A percentile compares a stretch with the other conserved stretches of the same genome.
Evolutionary conservation across 2,797 vertebrate species (phyloP).

Genomic region (Eptatretus atami): DNA sequence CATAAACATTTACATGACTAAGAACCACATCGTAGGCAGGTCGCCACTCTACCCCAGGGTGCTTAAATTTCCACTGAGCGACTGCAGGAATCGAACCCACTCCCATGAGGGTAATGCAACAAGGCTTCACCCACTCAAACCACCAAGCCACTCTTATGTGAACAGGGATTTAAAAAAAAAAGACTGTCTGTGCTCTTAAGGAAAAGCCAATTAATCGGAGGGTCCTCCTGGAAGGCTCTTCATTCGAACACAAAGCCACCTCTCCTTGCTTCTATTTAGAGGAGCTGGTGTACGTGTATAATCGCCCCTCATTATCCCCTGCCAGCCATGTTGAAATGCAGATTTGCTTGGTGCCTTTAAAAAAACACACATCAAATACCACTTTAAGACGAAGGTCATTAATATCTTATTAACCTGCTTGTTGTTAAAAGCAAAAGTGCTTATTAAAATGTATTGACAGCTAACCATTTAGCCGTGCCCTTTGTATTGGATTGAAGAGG

Average conservation of each 20-base stretch:
- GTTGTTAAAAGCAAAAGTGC: constrained; percentile 1
- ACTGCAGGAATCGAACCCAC: too few species aligned
- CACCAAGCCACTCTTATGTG: background rate
- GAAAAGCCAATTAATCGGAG: constrained; percentile 5
- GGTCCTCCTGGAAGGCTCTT: constrained; percentile 1
- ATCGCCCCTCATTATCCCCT: constrained; percentile 2
- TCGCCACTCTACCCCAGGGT: too few species aligned
- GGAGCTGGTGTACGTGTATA: constrained; percentile 1
- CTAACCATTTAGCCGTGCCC: too few species aligned
- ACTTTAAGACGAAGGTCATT: constrained; percentile 4
- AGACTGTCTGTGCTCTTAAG: background rate
- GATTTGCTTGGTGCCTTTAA: constrained; percentile 4
- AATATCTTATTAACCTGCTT: constrained; percentile 4
- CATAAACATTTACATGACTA: too few species aligned
- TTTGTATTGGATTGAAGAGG: too few species aligned
- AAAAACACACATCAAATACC: background rate
- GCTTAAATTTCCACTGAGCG: too few species aligned
- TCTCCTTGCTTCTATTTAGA: background rate
- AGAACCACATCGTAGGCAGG: too few species aligned
- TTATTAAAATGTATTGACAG: constrained; percentile 3
- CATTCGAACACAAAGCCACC: constrained; percentile 2
- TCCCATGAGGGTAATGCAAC: too few species aligned
- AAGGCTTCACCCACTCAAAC: too few species aligned
- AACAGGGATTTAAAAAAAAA: background rate
- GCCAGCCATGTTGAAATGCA: background rate